Percentiles rank a stretch among this genome's conserved stretches.
These are phyloP conservation scores for Hypercompe scribonia DNA, from an alignment of 2,888 invertebrate genomes.

Conservation along the genomic window DNA sequence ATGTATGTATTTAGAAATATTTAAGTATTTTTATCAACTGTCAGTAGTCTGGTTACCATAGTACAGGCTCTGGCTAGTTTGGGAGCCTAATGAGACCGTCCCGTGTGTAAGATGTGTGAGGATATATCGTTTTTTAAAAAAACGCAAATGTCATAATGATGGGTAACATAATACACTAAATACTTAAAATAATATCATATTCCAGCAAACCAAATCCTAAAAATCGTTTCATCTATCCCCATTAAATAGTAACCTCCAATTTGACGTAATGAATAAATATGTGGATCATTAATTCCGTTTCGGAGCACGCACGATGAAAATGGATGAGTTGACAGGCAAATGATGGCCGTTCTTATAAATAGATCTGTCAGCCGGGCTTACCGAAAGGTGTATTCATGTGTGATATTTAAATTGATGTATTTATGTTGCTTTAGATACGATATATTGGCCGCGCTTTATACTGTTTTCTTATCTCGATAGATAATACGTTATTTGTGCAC, in stretches of 20 bases:
- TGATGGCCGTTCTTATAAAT: background rate
- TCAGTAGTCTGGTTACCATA: no score
- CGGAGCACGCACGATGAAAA: background rate
- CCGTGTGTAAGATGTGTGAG: no score
- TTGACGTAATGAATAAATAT: conserved; percentile 8
- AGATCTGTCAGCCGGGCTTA: background rate
- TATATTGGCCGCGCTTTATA: background rate
- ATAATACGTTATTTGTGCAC: no score
- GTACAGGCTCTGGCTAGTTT: no score
- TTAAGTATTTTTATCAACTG: no score
- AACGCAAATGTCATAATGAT: no score
- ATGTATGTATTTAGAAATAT: no score
- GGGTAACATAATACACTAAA: no score
- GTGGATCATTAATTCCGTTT: background rate
- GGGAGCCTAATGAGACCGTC: no score
- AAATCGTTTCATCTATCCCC: background rate
- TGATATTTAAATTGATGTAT: background rate
- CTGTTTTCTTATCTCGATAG: background rate
- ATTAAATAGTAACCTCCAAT: background rate
- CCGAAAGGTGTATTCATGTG: background rate
- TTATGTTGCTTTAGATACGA: background rate
- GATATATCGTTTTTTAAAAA: no score
- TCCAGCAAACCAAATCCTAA: background rate
- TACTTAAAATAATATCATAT: background rate
- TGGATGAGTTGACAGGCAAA: conserved; percentile 3